These are phyloP conservation scores for Dreissena polymorpha DNA, from an alignment of 1,140 invertebrate species.

Conservation along the genomic window DNA sequence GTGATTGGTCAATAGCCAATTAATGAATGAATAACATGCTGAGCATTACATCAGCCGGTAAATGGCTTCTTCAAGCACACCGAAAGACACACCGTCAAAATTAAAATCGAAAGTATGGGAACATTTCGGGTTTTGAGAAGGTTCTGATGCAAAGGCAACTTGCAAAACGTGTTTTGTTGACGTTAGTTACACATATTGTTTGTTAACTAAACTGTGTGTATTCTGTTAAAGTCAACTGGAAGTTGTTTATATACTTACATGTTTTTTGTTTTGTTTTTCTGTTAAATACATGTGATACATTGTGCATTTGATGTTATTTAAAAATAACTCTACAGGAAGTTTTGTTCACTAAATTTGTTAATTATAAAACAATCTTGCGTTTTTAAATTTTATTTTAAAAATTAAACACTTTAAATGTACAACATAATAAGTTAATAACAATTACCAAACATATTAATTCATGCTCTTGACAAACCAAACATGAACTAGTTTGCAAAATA, in stretches of 20 bases:
- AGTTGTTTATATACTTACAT: not conserved
- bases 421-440: not conserved
- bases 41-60: no score
- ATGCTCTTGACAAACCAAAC: no score
- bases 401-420: not conserved
- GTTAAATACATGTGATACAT: no score
- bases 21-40: no score
- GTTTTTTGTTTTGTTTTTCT: not conserved
- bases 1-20: no score
- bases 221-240: not conserved
- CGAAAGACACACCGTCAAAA: not conserved
- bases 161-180: slow-evolving; percentile 17
- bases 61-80: no score
- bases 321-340: no score
- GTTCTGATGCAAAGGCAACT: not conserved
- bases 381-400: not conserved
- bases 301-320: no score
- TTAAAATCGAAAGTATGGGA: not conserved
- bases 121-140: slow-evolving; percentile 11
- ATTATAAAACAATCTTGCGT: not conserved
- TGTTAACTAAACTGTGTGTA: not conserved
- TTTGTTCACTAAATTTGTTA: no score
- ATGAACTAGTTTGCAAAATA: no score
- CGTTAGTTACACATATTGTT: not conserved
- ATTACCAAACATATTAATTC: not conserved